These are phyloP conservation scores for Heptranchias perlo DNA, from an alignment of 2,113 vertebrate genomes.

Conservation along the genomic window DNA sequence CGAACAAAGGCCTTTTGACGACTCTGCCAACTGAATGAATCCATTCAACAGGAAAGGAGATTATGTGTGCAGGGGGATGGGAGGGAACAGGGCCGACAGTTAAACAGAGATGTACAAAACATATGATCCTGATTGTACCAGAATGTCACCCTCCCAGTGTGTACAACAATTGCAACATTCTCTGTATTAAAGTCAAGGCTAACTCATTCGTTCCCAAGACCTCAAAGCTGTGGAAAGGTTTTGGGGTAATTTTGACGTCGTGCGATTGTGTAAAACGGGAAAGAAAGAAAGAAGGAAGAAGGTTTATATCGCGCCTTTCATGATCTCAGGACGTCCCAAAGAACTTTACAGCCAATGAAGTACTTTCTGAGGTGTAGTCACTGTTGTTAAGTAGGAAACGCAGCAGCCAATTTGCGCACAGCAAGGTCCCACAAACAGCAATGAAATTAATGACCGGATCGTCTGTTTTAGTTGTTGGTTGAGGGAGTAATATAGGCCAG, in stretches of 20 bases:
- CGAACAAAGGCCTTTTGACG: not conserved
- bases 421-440: not conserved
- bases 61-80: not conserved
- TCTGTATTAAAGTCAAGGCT: not conserved
- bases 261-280: not conserved
- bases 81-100: not conserved
- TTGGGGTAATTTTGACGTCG: not conserved
- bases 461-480: too few relatives aligned
- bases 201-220: not conserved
- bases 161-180: not conserved
- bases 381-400: not conserved
- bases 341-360: not conserved
- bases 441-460: too few relatives aligned
- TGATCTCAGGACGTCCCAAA: not conserved
- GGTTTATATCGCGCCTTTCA: not conserved
- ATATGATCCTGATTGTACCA: too few relatives aligned
- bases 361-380: not conserved
- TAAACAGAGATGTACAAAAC: not conserved
- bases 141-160: not conserved
- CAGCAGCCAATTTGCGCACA: not conserved
- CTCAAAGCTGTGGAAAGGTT: not conserved
- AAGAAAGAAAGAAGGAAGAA: not conserved
- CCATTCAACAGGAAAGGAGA: not conserved
- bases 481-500: too few relatives aligned
- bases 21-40: not conserved